phyloP scores from a whole-genome alignment of 2,113 vertebrate genomes.

The Benitochromis conjunctus region DNA sequence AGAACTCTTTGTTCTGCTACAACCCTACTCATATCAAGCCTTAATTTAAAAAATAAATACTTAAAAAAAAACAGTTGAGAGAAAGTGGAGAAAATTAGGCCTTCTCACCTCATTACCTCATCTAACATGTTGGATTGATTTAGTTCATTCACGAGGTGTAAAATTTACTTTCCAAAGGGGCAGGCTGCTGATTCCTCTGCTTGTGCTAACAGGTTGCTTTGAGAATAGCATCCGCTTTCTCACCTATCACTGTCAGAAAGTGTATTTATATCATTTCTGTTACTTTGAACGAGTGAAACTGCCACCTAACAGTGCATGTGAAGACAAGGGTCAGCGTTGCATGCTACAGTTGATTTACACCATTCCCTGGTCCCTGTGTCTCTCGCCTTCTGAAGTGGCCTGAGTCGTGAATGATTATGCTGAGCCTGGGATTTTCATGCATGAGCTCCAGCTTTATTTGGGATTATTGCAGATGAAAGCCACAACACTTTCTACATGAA shows the following conservation, averaged over 20 bases:
- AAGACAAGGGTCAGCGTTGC: not conserved
- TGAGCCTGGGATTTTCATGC: conserved; percentile 48
- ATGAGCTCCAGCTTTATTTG: conserved; percentile 49
- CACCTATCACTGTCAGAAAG: not conserved
- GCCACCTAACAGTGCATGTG: not conserved
- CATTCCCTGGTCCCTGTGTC: not conserved
- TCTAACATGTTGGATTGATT: not conserved
- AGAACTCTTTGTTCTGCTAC: not conserved
- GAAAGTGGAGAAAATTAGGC: not conserved
- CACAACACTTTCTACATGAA: not conserved
- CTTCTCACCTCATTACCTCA: not conserved
- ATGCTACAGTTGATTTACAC: not conserved
- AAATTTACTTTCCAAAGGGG: not conserved
- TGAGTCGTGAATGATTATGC: conserved; percentile 40
- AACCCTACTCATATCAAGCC: not conserved
- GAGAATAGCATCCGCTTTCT: not conserved
- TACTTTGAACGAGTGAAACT: not conserved
- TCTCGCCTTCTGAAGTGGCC: not conserved
- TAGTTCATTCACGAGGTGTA: not conserved
- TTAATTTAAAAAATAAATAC: not conserved
- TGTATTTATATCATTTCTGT: not conserved
- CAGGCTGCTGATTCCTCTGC: not conserved
- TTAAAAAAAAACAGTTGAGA: not conserved
- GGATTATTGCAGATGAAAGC: conserved; percentile 23
- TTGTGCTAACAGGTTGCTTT: not conserved